Evolutionary conservation across 53 echinoderm and acorn worm genomes (phyloP), one percentile per base, ranked within the genome.

Genomic region (Luidia sarsii): DNA sequence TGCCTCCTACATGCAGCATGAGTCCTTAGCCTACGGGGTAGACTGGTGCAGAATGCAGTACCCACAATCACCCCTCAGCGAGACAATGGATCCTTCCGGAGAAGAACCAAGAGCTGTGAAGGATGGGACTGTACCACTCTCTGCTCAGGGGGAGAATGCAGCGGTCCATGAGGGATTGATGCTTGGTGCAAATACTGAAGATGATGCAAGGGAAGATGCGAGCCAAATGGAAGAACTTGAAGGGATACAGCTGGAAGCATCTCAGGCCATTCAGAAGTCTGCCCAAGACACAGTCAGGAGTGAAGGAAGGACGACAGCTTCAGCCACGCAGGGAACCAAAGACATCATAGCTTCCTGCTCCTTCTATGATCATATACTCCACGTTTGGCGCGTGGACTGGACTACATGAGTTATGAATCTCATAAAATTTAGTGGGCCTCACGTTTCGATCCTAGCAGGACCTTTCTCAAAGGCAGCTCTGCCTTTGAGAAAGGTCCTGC

Each of bases 21-120:
- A 86, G 7, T 97, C 97, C 8, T 66, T 97, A 33, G 97, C 97
- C 2, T 97, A 97, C 85, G 97, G 97, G 23, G 97, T 88, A 36
- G 97, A 97, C 87, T 97, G 97, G 97, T 91, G 89, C 60, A 86
- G 84, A 34, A 37, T 50, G 16, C 24, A 61, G 30, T 31, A 56
- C 39, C 54, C 31, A 24, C 18, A 5, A 73, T 34, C 48, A 23
- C 38, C 48, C 71, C 64, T 33, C 54, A 33, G 5, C 16, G 68
- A 31, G 19, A 22, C 61, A 70, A 49, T 59, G 57, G 62, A 11
- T 19, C 61, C 65, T 65, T 66, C 81, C 38, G 10, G 24, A 10
- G 43, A 20, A 9, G 45, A 86, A 39, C 9, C 33, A 11, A 65
- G 30, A 39, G 13, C 48, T 34, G 1, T 33, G 38, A 7, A 52